Base-by-base conservation (phyloP, 92 coral and sea anemone genomes). In the Zoanthus solanderi region DNA sequence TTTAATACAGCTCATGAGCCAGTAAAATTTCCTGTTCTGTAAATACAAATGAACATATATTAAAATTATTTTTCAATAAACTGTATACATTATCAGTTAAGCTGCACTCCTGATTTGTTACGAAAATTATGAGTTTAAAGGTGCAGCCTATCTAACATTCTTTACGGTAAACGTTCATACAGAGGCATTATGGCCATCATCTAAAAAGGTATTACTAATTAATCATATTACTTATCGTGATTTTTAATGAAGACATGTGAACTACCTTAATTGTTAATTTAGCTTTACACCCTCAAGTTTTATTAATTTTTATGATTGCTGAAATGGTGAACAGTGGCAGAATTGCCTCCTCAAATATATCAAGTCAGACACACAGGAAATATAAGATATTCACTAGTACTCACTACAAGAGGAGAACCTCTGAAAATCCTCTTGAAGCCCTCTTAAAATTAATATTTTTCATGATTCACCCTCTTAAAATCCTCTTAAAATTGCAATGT, bases 231-330 rank as follows among this genome's bases (percentile, higher is more conserved):
- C 89, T 57, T 75, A 85, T 85, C 83, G 74, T 83, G 89, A 85
- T 85, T 75, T 75, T 85, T 85, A 75, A 85, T 85, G 83, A 85
- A 76, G 76, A 72, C 89, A 75, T 85, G 83, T 85, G 89, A 75
- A 85, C 61, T 85, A 85, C 89, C 61, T 37, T 85, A 85, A 75
- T 30, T 75, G 31, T 85, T 74, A 85, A 83, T 66, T 75, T 85
- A 83, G 89, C 83, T 85, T 85, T 75, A 34, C 75, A 75, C 89
- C 89, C 72, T 85, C 29, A 75, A 75, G 65, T 57, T 85, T 79
- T 85, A 85, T 75, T 75, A 42, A 85, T 85, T 75, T 72, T 85
- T 75, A 85, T 75, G 83, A 85, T 75, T 74, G 63, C 83, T 75
- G 89, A 74, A 85, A 85, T 85, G 63, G 83, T 15, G 56, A 85